Base-by-base conservation (phyloP, 2,888 invertebrate genomes). In the Sabatieria punctata region DNA sequence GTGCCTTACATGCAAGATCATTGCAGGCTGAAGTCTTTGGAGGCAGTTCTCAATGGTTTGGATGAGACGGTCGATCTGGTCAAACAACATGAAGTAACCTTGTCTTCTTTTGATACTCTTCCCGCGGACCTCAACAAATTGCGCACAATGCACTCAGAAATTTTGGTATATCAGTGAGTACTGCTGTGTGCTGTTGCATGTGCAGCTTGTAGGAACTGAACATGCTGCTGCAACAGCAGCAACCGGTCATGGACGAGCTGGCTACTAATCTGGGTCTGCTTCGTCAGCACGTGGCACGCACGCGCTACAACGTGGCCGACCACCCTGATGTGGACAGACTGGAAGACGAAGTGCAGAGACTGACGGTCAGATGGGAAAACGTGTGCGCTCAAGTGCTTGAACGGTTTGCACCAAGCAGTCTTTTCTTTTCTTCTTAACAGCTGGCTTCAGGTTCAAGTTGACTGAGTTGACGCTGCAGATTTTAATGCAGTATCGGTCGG, bases 31-130 rank as follows among this genome's bases (percentile, higher is more conserved):
- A 91, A 89, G 70, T 79, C 82, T 60, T 77, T 86, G 8, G 89
- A 91, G 68, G 80, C 84, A 45, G 78, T 88, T 3, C 74, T 93
- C 51, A 80, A 78, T 57, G 82, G 83, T 49, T 75, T 91, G 66
- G 89, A 89, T 52, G 88, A 88, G 62, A 82, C 86, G 51, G 78
- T 80, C 51, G 80, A 80, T 63, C 78, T 81, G 11, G 82, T 93
- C 47, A 81, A 84, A 13, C 85, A 88, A 64, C 80, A 88, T 58
- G 93, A 93, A 69, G 77, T 82, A 60, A 84, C 85, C 61, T 71
- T 93, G 53, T 82, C 85, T 22, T 78, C 84, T 58, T 85, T 83
- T 68, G 80, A 80, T 57, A 85, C 85, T 61, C 70, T 91, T 66
- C 85, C 89, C 18, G 80, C 84, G 43, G 83, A 88, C 51, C 76